Conservation (phyloP, 2,797 vertebrate genomes). For the Tauraco hartlaubi region DNA sequence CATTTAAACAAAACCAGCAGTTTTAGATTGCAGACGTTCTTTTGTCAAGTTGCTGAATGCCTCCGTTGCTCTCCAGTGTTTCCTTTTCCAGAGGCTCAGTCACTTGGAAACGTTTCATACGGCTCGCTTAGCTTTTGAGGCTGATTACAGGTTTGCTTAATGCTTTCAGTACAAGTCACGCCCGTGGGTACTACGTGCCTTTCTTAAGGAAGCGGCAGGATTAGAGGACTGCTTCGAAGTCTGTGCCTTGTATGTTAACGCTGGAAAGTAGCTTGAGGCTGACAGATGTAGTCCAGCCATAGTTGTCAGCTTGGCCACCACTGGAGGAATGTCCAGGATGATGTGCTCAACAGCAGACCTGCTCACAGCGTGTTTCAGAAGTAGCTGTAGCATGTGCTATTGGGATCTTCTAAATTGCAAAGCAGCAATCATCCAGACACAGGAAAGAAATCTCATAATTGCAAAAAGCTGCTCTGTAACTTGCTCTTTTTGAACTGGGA, state of each 20-base stretch:
- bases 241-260: background rate
- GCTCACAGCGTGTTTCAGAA: background rate
- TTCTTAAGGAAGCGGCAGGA: background rate
- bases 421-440: background rate
- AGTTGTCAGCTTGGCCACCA: background rate
- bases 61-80: background rate
- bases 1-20: background rate
- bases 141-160: background rate
- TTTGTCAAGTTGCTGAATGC: background rate
- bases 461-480: background rate
- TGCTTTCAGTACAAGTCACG: background rate
- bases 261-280: background rate
- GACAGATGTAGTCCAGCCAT: background rate
- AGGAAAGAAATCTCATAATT: background rate
- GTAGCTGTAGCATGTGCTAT: background rate
- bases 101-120: rapidly evolving
- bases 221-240: background rate
- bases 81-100: background rate
- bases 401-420: background rate
- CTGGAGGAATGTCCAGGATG: background rate
- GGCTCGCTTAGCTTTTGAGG: background rate
- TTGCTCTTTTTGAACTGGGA: background rate
- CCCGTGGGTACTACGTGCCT: background rate
- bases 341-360: background rate
- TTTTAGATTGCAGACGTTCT: background rate